A percentile compares a stretch with the other conserved stretches of the same genome.
Evolutionary conservation across 2,113 vertebrate species (phyloP).

Genomic region (Pristiophorus japonicus): DNA sequence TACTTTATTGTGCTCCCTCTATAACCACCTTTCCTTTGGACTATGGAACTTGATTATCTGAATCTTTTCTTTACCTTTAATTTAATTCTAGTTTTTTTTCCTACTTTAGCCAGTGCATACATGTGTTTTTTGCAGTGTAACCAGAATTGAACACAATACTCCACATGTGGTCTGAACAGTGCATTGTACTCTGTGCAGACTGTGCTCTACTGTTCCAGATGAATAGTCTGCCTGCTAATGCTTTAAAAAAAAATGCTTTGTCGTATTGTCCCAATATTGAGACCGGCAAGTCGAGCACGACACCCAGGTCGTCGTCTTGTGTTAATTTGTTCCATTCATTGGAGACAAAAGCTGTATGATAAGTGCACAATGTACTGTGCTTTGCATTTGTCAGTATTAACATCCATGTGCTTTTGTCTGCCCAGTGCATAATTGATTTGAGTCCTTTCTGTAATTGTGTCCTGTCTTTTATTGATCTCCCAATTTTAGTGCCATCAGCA

Average conservation of each 20-base stretch:
- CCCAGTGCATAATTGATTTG: not conserved
- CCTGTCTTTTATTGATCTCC: not conserved
- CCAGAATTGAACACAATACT: not conserved
- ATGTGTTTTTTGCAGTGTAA: not conserved
- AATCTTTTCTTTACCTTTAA: not conserved
- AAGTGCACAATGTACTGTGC: not conserved
- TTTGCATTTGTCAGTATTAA: not conserved
- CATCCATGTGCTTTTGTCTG: not conserved
- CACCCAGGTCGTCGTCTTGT: not conserved
- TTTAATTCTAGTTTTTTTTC: not conserved
- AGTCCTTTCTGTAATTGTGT: too few relatives aligned
- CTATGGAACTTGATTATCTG: not conserved
- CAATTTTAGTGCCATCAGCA: not conserved
- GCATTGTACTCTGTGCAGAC: not conserved
- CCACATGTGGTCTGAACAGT: not conserved
- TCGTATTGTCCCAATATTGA: not conserved
- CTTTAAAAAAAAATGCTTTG: not conserved
- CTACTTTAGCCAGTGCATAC: not conserved
- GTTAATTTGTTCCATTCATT: not conserved
- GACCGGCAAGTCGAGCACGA: not conserved
- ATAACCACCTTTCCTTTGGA: not conserved
- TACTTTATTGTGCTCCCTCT: not conserved
- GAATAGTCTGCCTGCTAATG: not conserved
- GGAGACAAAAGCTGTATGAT: not conserved
- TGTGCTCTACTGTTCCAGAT: not conserved